These are phyloP conservation scores for Diarsia brunnea DNA, from an alignment of 2,888 invertebrate genomes.

Conservation along the genomic window DNA sequence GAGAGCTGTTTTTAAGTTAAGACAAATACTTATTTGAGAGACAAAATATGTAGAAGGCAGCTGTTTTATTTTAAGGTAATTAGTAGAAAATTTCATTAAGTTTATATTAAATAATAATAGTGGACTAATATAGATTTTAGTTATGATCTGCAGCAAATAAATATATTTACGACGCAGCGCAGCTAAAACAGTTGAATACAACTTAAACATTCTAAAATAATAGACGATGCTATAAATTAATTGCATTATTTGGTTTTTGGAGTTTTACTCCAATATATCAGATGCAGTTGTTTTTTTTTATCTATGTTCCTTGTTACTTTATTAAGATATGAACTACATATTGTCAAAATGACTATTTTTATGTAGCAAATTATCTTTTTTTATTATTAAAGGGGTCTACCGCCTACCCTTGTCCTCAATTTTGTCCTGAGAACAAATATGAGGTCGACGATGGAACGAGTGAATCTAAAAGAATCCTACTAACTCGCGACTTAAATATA, in stretches of 20 bases:
- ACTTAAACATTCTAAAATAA: neutral
- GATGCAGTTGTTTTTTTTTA: neutral
- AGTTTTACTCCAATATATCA: neutral
- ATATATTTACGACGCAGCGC: neutral
- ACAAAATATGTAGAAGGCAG: neutral
- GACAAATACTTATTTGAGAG: neutral
- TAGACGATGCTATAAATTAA: neutral
- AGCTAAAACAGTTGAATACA: neutral
- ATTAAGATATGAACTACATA: neutral
- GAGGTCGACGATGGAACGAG: too few relatives aligned
- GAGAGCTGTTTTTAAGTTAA: neutral
- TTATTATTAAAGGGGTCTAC: too few relatives aligned
- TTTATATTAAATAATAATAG: neutral
- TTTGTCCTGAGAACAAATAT: too few relatives aligned
- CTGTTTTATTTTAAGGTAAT: neutral
- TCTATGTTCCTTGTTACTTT: neutral
- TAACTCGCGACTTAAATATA: too few relatives aligned
- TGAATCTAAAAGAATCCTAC: too few relatives aligned
- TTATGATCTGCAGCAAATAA: constrained; percentile 1
- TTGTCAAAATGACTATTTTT: neutral
- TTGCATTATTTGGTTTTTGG: neutral
- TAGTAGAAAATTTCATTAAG: neutral
- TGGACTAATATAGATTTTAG: neutral
- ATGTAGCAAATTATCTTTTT: neutral
- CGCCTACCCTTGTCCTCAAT: too few relatives aligned